A percentile compares a stretch with the other conserved stretches of the same genome.
These are phyloP conservation scores for Syngnathus scovelli DNA, from an alignment of 2,113 vertebrate species.

Conservation along the genomic window DNA sequence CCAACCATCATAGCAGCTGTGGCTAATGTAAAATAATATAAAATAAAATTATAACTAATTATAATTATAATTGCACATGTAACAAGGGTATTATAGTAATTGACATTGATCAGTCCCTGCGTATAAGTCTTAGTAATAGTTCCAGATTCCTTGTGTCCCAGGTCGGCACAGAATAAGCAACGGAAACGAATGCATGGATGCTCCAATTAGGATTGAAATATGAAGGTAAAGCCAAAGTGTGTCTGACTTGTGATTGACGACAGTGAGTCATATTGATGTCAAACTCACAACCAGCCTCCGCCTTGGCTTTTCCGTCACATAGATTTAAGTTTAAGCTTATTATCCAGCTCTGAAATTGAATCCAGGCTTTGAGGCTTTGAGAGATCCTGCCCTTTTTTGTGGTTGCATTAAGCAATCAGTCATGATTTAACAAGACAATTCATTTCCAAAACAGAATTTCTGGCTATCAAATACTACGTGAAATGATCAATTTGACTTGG, in stretches of 20 bases:
- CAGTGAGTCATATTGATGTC: slow-evolving; percentile 1
- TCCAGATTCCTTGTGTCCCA: neutral
- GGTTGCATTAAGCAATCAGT: slow-evolving; percentile 31
- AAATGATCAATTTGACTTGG: slow-evolving; percentile 39
- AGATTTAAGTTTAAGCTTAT: slow-evolving; percentile 34
- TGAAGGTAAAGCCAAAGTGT: neutral
- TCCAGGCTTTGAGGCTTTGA: slow-evolving; percentile 16
- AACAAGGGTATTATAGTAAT: neutral
- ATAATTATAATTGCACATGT: too few species aligned
- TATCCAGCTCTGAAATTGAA: slow-evolving; percentile 14
- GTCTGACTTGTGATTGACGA: neutral
- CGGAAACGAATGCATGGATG: neutral
- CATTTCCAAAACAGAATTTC: slow-evolving; percentile 15
- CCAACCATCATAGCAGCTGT: too few species aligned
- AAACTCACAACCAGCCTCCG: neutral
- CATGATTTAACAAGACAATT: slow-evolving; percentile 48
- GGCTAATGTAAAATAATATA: neutral
- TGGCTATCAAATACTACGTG: slow-evolving; percentile 21
- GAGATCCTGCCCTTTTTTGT: slow-evolving; percentile 27
- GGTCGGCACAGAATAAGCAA: neutral
- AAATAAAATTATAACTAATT: too few species aligned
- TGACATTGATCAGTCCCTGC: neutral
- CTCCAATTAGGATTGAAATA: slow-evolving; percentile 1
- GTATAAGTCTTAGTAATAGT: neutral
- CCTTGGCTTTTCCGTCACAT: slow-evolving; percentile 18